Evolutionary conservation across 2,888 invertebrate species (phyloP).

Genomic region (Macrosiphum euphorbiae): DNA sequence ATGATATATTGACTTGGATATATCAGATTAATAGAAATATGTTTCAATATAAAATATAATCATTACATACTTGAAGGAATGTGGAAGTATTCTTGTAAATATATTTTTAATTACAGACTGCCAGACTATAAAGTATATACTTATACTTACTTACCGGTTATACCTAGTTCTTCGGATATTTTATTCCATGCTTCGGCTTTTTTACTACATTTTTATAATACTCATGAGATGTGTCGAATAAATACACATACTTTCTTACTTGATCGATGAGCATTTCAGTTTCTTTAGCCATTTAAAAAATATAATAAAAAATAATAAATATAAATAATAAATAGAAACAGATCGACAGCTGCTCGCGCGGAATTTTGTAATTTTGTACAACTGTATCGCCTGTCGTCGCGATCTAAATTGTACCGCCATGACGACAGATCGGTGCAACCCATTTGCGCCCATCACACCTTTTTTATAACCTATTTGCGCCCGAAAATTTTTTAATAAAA

Average conservation of each 20-base stretch:
- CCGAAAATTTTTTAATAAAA: no score
- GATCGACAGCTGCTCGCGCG: neutral
- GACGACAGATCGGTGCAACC: no score
- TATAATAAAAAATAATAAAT: no score
- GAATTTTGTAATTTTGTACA: conserved; percentile 1
- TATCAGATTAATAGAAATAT: no score
- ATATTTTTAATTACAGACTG: no score
- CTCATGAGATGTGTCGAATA: neutral
- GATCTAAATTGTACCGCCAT: neutral
- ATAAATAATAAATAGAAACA: neutral
- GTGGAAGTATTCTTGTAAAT: no score
- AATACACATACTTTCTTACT: neutral
- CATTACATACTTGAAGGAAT: no score
- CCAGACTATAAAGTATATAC: no score
- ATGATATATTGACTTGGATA: no score
- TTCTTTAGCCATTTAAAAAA: neutral
- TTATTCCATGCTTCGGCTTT: conserved; percentile 3
- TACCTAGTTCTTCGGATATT: neutral
- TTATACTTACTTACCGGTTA: neutral
- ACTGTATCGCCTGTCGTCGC: neutral
- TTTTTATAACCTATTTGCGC: no score
- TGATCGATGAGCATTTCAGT: neutral
- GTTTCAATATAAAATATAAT: no score
- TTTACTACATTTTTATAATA: neutral
- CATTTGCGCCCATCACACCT: no score